Base-by-base conservation (phyloP, 2,888 invertebrate species). In the Anagyrus pseudococci region DNA sequence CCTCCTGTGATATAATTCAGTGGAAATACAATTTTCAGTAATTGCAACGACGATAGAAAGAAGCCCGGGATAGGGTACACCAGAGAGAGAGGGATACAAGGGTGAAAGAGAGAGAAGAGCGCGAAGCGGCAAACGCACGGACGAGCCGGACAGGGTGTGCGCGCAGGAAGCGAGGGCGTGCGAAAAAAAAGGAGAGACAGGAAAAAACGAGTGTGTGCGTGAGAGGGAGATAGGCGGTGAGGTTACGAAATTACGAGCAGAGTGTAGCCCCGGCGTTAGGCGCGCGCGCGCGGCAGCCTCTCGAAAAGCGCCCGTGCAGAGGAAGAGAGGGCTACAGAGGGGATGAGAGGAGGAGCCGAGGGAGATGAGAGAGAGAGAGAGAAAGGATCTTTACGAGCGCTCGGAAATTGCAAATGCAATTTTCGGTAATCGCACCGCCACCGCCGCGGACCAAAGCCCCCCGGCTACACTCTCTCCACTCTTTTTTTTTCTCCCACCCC, bases 11-110 rank as follows among this genome's bases (percentile, higher is more conserved):
- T 70, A 69, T 72, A 70, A 77, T 76, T 75, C 73, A 69, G 69
- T 70, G 70, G 63, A 69, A 75, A 75, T 75, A 72, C 74, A 75
- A 77, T 77, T 77, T 71, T 74, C 71, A 69, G 75, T 76, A 76
- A 77, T 77, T 75, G 72, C 73, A 72, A 37, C 53, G 46, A 53
- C 44, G 56, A 44, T 57, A n/a, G n/a, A n/a, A n/a, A n/a, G n/a
- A n/a, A n/a, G n/a, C n/a, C n/a, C n/a, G n/a, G n/a, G n/a, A n/a
- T n/a, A 62, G 68, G 69, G 69, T 29, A 10, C 29, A 68, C 66
- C n/a, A n/a, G n/a, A n/a, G n/a, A 68, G 67, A 67, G 67, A 67
- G 58, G 57, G 44, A 56, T 56, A 43, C 46, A 44, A 49, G 37
- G 33, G 40, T 48, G 60, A 65, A 49, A 47, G 59, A 49, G 53